Conservation (phyloP, 1,140 invertebrate genomes). For the Pogonomyrmex californicus region DNA sequence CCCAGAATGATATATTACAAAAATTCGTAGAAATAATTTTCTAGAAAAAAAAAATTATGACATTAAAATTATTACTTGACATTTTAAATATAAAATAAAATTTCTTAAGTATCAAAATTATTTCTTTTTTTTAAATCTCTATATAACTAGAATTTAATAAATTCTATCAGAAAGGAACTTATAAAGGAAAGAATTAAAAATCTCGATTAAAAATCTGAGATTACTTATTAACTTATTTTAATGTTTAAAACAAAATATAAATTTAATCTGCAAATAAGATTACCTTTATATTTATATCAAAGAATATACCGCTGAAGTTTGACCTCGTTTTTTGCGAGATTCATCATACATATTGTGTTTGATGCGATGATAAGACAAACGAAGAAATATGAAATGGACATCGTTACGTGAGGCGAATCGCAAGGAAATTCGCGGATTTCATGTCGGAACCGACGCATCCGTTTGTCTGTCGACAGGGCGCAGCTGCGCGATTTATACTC, state of each 20-base stretch:
- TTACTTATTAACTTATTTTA: background rate
- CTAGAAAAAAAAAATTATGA: background rate
- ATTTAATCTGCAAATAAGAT: background rate
- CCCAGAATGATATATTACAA: background rate
- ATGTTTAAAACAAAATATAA: background rate
- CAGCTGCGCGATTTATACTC: constrained; percentile 31
- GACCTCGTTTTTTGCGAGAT: background rate
- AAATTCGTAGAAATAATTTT: background rate
- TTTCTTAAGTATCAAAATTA: constrained; percentile 1
- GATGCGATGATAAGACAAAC: background rate
- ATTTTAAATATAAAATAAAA: background rate
- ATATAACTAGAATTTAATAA: background rate
- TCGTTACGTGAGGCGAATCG: constrained; percentile 29
- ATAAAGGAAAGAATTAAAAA: background rate
- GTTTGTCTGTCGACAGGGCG: no score
- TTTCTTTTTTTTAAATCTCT: background rate
- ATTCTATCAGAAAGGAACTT: background rate
- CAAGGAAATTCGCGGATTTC: constrained; percentile 15
- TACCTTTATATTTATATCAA: background rate
- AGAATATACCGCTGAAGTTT: background rate
- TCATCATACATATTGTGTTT: background rate
- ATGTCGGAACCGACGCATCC: background rate
- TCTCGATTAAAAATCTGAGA: background rate
- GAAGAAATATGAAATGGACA: background rate
- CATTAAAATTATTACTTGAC: background rate